Conservation (phyloP, 2,888 invertebrate species). For the Melieria crassipennis region DNA sequence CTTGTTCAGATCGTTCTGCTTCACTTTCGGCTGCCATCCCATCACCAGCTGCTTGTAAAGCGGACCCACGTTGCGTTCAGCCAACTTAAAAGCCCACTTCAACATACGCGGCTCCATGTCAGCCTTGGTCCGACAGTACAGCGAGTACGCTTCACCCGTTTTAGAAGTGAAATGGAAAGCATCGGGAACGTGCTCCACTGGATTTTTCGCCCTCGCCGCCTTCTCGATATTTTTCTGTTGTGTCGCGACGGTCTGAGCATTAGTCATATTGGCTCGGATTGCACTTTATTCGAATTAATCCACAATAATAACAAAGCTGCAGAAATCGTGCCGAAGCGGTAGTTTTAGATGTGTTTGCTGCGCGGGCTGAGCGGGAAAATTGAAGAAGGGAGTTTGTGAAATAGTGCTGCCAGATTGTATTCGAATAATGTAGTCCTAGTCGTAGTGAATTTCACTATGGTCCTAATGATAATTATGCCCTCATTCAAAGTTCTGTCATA, state of each 20-base stretch:
- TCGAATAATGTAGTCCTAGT: not conserved
- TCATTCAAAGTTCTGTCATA: too few relatives aligned
- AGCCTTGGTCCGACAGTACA: constrained; percentile 57
- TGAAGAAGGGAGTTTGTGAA: too few relatives aligned
- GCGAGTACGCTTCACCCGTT: constrained; percentile 47
- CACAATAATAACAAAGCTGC: not conserved
- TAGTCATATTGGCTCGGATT: constrained; percentile 50
- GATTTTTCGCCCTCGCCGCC: constrained; percentile 59
- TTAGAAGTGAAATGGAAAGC: constrained; percentile 47
- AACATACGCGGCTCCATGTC: constrained; percentile 60
- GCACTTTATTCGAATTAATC: not conserved
- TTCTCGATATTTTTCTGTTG: constrained; percentile 63
- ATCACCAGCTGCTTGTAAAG: constrained; percentile 59
- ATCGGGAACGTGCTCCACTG: constrained; percentile 52
- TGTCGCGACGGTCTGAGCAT: constrained; percentile 50
- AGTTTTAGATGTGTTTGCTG: too few relatives aligned
- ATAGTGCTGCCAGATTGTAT: not conserved
- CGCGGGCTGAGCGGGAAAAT: too few relatives aligned
- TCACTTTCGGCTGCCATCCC: constrained; percentile 76
- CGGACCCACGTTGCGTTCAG: constrained; percentile 62
- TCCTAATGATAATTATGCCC: not conserved
- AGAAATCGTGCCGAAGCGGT: too few relatives aligned
- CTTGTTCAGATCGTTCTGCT: constrained; percentile 73
- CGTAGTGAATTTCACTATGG: too few relatives aligned
- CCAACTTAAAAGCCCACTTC: constrained; percentile 65